These are phyloP conservation scores for Apaloderma vittatum DNA, from an alignment of 2,113 vertebrate genomes.

Conservation along the genomic window DNA sequence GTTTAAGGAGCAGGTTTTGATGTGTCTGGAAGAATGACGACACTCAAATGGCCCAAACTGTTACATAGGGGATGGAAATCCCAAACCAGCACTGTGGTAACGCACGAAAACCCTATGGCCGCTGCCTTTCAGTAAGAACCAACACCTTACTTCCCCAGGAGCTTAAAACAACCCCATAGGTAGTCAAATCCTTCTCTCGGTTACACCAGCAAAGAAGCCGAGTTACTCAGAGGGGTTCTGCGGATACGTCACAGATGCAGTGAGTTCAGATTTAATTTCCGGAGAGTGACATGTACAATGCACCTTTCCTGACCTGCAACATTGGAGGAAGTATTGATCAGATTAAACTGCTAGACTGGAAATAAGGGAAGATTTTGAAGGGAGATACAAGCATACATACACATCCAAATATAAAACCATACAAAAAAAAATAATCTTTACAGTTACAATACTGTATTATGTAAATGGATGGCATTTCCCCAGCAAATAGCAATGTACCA, in stretches of 20 bases:
- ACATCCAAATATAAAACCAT: background rate
- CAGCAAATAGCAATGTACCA: background rate
- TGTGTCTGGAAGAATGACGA: background rate
- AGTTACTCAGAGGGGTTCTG: background rate
- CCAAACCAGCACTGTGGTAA: background rate
- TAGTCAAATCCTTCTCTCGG: background rate
- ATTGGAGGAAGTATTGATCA: background rate
- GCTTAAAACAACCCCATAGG: background rate
- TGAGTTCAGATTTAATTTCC: background rate
- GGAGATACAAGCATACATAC: fast-evolving
- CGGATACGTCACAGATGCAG: background rate
- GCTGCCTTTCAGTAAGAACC: background rate
- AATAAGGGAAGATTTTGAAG: background rate
- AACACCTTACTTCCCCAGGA: background rate
- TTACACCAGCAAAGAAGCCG: background rate
- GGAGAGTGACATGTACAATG: background rate
- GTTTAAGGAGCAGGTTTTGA: background rate
- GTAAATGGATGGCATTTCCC: background rate
- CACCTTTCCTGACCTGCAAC: background rate
- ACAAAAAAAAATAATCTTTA: background rate
- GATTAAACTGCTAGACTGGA: background rate
- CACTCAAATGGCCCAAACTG: background rate
- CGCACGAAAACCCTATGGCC: background rate
- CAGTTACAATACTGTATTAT: background rate
- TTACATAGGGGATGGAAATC: background rate